Evolutionary conservation across 2,797 vertebrate species (phyloP), one percentile per base, ranked within the genome.

Genomic region (Carapus acus): DNA sequence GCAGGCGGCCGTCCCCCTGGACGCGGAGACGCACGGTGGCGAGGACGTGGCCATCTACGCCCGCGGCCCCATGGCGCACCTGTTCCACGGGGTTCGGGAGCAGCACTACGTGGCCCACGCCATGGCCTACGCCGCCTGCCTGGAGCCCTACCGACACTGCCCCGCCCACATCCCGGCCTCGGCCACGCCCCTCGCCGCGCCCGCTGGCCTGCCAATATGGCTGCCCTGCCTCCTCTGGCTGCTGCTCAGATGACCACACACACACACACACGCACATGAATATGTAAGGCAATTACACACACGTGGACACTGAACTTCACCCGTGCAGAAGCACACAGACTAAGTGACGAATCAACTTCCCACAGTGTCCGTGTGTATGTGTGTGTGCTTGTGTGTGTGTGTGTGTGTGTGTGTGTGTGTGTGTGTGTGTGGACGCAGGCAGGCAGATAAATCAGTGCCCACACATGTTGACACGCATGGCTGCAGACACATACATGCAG

Each of bases 41-140:
- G 90, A 92, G 62, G 90, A 92, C 21, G 90, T 91, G n/a, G 71
- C 89, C 16, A 91, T 92, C 58, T 91, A 90, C 1, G 90, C 90
- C 48, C 89, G 86, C 78, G 90, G 90, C 33, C 90, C 90, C 2
- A 91, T 91, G 88, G 88, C 90, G 45, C 88, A 92, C 57, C 84
- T 92, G 21, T 89, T 92, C 55, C 90, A 91, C 5, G 90, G 89
- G 2, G 86, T 91, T 7, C 88, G 91, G 46, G 90, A 92, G 65
- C 89, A 92, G 74, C 87, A 89, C 78, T 92, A 91, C 9, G 83
- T 92, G 34, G 90, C 90, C 3, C 90, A 92, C 1, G 89, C 85
- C 38, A 88, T 91, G 87, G 89, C 90, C 22, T 92, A 88, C 1
- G 89, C 90, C 0, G 85, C 87, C 46, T 91, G 90, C 45, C 69